Percentiles rank a stretch among this genome's conserved stretches.
phyloP scores from a whole-genome alignment of 2,797 vertebrate genomes.

The Mormyrus proboscirostris region DNA sequence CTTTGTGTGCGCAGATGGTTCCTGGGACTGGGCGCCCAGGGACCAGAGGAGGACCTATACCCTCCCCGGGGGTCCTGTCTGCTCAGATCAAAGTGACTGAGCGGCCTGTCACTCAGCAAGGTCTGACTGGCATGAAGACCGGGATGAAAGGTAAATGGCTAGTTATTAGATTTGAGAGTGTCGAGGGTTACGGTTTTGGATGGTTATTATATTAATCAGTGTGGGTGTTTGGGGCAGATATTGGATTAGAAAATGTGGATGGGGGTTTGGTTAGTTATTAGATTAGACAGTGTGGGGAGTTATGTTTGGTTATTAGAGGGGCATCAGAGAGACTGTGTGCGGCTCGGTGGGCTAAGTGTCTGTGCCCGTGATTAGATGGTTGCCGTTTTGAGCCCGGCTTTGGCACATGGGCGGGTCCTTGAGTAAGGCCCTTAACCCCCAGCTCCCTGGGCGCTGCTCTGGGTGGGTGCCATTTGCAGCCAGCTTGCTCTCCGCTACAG shows the following conservation, averaged over 20 bases:
- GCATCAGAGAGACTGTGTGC: neutral
- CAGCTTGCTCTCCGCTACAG: neutral
- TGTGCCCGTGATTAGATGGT: neutral
- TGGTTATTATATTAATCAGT: neutral
- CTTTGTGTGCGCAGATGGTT: conserved; percentile 61
- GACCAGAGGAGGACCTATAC: conserved; percentile 60
- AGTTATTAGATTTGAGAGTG: neutral
- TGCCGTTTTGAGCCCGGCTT: neutral
- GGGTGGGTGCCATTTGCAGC: neutral
- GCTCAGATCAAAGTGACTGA: conserved; percentile 90
- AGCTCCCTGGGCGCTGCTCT: neutral
- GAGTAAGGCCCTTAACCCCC: neutral
- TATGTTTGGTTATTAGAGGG: neutral
- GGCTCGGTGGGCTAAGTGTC: neutral
- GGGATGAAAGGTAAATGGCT: conserved; percentile 73
- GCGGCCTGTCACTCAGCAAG: conserved; percentile 92
- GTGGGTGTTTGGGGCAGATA: neutral
- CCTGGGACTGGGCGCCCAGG: conserved; percentile 74
- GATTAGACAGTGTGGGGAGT: neutral
- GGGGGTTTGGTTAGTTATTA: neutral
- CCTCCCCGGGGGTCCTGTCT: conserved; percentile 69
- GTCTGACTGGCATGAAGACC: conserved; percentile 95
- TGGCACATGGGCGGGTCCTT: neutral
- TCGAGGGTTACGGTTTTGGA: neutral
- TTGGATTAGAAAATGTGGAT: neutral